Evolutionary conservation across 2,888 invertebrate species (phyloP), one percentile per base, ranked within the genome.

Genomic region (Oscheius sp.): DNA sequence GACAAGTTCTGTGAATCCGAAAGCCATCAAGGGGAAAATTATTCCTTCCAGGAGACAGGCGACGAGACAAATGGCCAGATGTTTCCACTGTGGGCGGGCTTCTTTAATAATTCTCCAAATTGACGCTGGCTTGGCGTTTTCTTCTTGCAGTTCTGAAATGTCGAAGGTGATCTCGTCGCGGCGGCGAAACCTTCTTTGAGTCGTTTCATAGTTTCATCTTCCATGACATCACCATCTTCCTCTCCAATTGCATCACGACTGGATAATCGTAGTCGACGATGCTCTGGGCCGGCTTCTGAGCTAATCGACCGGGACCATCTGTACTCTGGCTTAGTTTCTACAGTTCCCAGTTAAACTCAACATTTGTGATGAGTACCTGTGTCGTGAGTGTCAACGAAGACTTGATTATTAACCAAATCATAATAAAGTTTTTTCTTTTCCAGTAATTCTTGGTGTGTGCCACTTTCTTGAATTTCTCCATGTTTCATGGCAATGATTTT

Each of bases 11-110:
- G 55, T 68, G 76, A 89, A 87, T 74, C 90, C 89, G 45, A 90
- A 83, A 43, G 90, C 89, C 83, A 90, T 90, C 2, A 89, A 85
- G 12, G 91, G 91, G 84, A 89, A 90, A 2, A 89, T 82, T 35
- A 86, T 86, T 16, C 90, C 91, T 75, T 89, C 88, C 23, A 90
- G 74, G 18, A 88, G 56, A 23, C 88, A 84, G 5, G 84, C 86
- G 12, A 90, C 52, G 58, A 89, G 87, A 1, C 89, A 90, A 2
- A 88, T 21, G 12, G 87, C 9, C 27, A 90, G 87, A 64, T 77
- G 84, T 13, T 69, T 79, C 89, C 89, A 89, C 74, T 90, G 90
- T 0, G 89, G 85, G 2, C 84, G 73, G 70, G 90, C 89, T 77
- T 89, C 77, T 41, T 77, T 78, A 58, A 90, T 56, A 41, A 90